Conservation (phyloP, 2,797 vertebrate genomes). For the Pitangus sulphuratus region DNA sequence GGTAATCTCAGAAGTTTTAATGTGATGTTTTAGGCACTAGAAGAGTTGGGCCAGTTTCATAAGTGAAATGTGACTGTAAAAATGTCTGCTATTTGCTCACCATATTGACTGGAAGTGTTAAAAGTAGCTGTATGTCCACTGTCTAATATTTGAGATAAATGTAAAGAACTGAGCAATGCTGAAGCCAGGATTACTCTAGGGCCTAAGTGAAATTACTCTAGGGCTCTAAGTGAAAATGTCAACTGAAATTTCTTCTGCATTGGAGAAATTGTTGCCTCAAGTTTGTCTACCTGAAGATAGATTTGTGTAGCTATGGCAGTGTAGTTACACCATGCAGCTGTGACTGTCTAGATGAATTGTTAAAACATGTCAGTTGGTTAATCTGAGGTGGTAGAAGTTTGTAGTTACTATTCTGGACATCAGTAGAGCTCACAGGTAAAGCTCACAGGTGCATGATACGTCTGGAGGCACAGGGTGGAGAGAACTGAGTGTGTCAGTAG, state of each 20-base stretch:
- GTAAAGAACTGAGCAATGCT: not conserved
- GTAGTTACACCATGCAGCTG: not conserved
- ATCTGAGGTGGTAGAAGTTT: not conserved
- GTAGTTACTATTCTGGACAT: not conserved
- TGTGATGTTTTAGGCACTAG: not conserved
- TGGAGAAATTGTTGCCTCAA: not conserved
- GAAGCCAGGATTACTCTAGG: not conserved
- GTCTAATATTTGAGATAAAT: not conserved
- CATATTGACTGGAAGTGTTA: not conserved
- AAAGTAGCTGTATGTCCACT: not conserved
- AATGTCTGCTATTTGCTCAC: not conserved
- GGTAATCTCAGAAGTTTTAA: not conserved
- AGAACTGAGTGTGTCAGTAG: not conserved
- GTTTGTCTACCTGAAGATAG: not conserved
- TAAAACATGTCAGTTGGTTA: not conserved
- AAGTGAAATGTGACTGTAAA: not conserved
- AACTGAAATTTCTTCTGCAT: not conserved
- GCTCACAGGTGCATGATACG: accelerated
- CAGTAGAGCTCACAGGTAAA: not conserved
- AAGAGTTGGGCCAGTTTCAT: not conserved
- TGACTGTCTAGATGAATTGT: not conserved
- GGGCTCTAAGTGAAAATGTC: not conserved
- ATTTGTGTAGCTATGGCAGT: not conserved
- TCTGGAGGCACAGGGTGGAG: not conserved
- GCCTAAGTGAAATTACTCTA: not conserved